phyloP scores from a whole-genome alignment of 2,113 vertebrate genomes.

The Cettia cetti region DNA sequence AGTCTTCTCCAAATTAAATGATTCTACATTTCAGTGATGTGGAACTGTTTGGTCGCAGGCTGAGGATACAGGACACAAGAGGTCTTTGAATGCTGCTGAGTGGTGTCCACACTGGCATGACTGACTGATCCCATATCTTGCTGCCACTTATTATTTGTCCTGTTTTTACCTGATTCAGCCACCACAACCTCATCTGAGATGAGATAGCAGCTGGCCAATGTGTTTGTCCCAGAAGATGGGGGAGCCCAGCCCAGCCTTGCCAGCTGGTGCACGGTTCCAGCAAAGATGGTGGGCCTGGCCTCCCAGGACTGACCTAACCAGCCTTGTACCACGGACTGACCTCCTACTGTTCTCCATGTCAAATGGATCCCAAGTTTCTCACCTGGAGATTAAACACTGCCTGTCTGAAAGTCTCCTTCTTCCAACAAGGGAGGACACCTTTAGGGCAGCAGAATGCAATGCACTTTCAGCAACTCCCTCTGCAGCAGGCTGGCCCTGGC shows the following conservation, averaged over 20 bases:
- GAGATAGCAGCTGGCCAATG: background rate
- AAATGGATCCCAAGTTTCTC: background rate
- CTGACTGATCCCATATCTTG: background rate
- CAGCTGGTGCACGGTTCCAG: fast-evolving
- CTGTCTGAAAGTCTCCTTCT: background rate
- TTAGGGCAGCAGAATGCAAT: fast-evolving
- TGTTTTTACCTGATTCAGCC: background rate
- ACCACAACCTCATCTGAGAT: background rate
- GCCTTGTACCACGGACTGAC: background rate
- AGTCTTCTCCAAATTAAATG: background rate
- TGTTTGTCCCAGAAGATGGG: background rate
- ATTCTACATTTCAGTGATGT: background rate
- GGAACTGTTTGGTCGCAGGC: background rate
- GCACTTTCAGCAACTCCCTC: background rate
- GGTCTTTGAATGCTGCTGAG: background rate
- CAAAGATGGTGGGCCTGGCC: background rate
- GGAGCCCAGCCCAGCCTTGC: background rate
- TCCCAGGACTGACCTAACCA: background rate
- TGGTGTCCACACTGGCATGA: background rate
- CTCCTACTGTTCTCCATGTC: background rate
- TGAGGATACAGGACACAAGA: background rate
- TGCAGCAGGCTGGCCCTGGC: background rate
- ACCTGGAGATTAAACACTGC: background rate
- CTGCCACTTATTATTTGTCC: background rate
- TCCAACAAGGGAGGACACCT: background rate